Conservation (phyloP, 1,140 invertebrate genomes). For the Armadillidium nasatum region DNA sequence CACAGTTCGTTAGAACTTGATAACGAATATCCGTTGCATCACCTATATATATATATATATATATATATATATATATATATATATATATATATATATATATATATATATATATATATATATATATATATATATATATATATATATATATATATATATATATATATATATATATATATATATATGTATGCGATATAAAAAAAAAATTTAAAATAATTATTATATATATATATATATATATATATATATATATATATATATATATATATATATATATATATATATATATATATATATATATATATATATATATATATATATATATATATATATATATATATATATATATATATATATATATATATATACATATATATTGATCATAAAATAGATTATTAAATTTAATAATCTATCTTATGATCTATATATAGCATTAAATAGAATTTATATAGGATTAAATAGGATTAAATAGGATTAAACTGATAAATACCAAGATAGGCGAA, state of each 20-base stretch:
- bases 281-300: constrained; percentile 22
- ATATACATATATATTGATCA: background rate
- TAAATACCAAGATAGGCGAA: constrained; percentile 81
- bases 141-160: constrained; percentile 13
- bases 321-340: constrained; percentile 3
- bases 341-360: background rate
- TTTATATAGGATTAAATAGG: no score
- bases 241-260: constrained; percentile 21
- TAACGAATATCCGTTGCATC: constrained; percentile 92
- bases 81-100: constrained; percentile 16
- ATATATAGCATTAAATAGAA: no score
- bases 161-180: background rate
- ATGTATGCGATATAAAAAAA: no score
- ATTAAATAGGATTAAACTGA: no score
- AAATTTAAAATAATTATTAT: no score
- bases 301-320: constrained; percentile 22
- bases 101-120: constrained; percentile 14
- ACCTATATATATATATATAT: constrained; percentile 51
- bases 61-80: constrained; percentile 25
- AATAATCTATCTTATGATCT: no score
- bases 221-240: constrained; percentile 17
- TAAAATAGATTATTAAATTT: no score
- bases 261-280: constrained; percentile 18
- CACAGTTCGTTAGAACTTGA: constrained; percentile 77
- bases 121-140: background rate